phyloP scores from a whole-genome alignment of 2,888 invertebrate species.

The Pinctada fucata region DNA sequence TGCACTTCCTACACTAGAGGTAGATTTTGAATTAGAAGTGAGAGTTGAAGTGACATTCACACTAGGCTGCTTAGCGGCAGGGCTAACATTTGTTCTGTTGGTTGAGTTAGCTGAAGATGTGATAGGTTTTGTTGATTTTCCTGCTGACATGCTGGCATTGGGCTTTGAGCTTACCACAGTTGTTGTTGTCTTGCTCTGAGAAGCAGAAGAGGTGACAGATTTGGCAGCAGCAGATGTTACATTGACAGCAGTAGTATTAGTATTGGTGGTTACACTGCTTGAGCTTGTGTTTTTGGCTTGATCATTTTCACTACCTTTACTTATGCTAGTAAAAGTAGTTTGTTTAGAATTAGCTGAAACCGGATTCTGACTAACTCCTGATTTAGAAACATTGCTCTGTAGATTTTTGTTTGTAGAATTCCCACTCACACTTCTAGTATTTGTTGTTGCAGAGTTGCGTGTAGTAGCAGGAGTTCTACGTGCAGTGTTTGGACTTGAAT shows the following conservation, averaged over 20 bases:
- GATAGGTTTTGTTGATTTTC: slow-evolving; percentile 20
- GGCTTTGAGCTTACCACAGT: slow-evolving; percentile 4
- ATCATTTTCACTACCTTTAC: neutral
- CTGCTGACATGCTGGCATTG: slow-evolving; percentile 14
- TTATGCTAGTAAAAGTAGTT: neutral
- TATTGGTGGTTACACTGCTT: neutral
- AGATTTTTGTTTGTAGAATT: neutral
- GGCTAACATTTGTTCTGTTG: slow-evolving; percentile 9
- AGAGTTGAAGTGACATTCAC: slow-evolving; percentile 6
- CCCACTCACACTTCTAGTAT: neutral
- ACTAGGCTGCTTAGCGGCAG: slow-evolving; percentile 3
- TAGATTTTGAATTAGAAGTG: neutral
- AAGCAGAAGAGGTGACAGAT: slow-evolving; percentile 5
- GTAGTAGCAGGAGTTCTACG: neutral
- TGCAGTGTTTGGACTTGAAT: neutral
- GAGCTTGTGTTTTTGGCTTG: neutral
- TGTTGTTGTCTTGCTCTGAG: slow-evolving; percentile 22
- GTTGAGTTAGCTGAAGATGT: neutral
- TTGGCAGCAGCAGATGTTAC: neutral
- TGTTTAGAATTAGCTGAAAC: slow-evolving; percentile 1
- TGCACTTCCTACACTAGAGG: neutral
- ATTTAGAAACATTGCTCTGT: neutral
- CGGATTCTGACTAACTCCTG: neutral
- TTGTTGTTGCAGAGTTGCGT: neutral
- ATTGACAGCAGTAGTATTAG: too few relatives aligned